phyloP scores from a whole-genome alignment of 2,888 invertebrate genomes.

The Gordius sp. region DNA sequence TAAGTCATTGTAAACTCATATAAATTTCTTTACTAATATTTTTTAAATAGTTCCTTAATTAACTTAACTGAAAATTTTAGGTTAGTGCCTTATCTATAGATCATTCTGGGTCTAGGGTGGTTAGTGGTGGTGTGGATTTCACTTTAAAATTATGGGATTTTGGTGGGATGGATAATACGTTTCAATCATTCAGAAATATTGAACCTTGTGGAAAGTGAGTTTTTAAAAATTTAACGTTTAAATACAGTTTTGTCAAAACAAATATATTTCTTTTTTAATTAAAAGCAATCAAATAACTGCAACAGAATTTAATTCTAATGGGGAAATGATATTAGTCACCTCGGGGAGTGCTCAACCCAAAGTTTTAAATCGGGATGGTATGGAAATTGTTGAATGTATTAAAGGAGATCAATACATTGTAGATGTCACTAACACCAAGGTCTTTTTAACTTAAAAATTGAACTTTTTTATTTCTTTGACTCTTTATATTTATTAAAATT shows the following conservation, averaged over 20 bases:
- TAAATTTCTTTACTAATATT: no score
- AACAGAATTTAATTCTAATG: constrained; percentile 67
- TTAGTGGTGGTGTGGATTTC: constrained; percentile 76
- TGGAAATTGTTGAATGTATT: constrained; percentile 64
- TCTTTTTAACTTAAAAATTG: constrained; percentile 20
- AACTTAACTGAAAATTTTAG: background rate
- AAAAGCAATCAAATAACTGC: constrained; percentile 54
- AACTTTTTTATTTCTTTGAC: background rate
- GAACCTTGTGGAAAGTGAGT: constrained; percentile 56
- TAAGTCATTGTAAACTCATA: no score
- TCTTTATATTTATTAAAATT: background rate
- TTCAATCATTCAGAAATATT: constrained; percentile 66
- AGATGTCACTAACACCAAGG: constrained; percentile 63
- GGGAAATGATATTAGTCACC: constrained; percentile 67
- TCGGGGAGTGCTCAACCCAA: constrained; percentile 53
- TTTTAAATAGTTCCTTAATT: background rate
- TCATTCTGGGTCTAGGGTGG: constrained; percentile 53
- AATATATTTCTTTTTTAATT: constrained; percentile 18
- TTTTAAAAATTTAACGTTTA: constrained; percentile 20
- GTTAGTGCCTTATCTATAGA: constrained; percentile 7
- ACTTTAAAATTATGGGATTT: constrained; percentile 94
- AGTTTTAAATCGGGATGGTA: constrained; percentile 71
- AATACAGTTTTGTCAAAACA: background rate
- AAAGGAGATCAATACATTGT: constrained; percentile 84
- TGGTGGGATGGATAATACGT: constrained; percentile 76